Conservation (phyloP, 2,888 invertebrate species). For the Trachelus iudaicus region DNA sequence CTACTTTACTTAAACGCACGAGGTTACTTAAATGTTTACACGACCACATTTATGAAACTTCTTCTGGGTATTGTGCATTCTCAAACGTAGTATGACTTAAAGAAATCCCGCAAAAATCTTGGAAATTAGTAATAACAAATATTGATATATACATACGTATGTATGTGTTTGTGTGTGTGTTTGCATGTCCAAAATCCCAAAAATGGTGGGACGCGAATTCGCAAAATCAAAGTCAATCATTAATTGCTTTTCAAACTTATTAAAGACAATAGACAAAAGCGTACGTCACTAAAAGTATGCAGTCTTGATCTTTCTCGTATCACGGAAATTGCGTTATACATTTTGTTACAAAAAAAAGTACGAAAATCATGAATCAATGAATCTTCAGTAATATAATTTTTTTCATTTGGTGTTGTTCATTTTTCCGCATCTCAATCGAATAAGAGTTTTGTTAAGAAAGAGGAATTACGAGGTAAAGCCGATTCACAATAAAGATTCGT, state of each 20-base stretch:
- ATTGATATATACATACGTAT: background rate
- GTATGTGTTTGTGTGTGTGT: background rate
- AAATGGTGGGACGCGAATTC: background rate
- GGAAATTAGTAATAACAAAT: background rate
- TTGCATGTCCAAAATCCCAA: background rate
- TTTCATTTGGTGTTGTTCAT: background rate
- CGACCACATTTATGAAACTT: background rate
- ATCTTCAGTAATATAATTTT: background rate
- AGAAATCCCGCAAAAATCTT: background rate
- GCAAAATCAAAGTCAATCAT: background rate
- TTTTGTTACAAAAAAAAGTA: conserved; percentile 10
- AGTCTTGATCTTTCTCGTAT: background rate
- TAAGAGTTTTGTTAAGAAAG: background rate
- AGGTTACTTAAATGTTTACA: background rate
- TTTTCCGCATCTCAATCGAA: background rate
- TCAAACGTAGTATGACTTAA: background rate
- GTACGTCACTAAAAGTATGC: background rate
- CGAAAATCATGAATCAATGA: conserved; percentile 21
- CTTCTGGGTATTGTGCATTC: background rate
- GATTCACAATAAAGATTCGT: background rate
- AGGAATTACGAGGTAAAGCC: background rate
- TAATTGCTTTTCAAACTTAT: background rate
- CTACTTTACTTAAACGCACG: background rate
- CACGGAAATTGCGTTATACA: background rate
- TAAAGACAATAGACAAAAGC: background rate